These are phyloP conservation scores for Pelochelys cantorii DNA, from an alignment of 2,797 vertebrate species.

Conservation along the genomic window DNA sequence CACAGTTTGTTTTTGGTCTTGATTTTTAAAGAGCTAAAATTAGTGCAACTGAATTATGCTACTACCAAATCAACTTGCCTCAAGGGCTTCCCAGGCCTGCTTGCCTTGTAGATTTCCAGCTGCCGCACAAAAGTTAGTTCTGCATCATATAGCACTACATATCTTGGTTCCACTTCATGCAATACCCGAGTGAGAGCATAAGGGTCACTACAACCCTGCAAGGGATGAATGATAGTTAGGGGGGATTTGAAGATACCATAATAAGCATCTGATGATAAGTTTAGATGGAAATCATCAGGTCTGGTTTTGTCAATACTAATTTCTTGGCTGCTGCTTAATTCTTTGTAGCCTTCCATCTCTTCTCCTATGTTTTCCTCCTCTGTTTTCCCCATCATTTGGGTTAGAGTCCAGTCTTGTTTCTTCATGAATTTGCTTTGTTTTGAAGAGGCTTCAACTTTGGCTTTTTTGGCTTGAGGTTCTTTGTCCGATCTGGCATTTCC, in stretches of 20 bases:
- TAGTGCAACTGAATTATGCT: not conserved
- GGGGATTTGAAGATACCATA: constrained; percentile 93
- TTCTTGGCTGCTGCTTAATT: constrained; percentile 64
- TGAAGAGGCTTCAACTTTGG: constrained; percentile 76
- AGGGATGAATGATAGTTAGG: constrained; percentile 91
- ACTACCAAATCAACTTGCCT: constrained; percentile 79
- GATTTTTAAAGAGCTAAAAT: not conserved
- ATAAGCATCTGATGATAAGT: constrained; percentile 89
- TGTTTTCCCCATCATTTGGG: constrained; percentile 86
- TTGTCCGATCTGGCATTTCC: constrained; percentile 62
- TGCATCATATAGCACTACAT: constrained; percentile 93
- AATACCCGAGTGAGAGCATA: constrained; percentile 92
- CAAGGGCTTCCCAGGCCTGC: constrained; percentile 89
- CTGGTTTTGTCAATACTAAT: constrained; percentile 61
- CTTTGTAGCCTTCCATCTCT: constrained; percentile 65
- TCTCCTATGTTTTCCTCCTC: constrained; percentile 74
- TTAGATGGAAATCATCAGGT: constrained; percentile 80
- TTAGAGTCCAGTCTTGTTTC: constrained; percentile 84
- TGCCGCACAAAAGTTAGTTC: constrained; percentile 95
- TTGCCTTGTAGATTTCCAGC: constrained; percentile 94
- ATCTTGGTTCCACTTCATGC: constrained; percentile 92
- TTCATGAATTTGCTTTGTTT: constrained; percentile 70
- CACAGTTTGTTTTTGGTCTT: not conserved
- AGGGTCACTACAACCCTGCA: constrained; percentile 92
- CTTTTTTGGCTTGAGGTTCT: constrained; percentile 66